phyloP scores from a whole-genome alignment of 2,888 invertebrate species.

The Apamea sordens region DNA sequence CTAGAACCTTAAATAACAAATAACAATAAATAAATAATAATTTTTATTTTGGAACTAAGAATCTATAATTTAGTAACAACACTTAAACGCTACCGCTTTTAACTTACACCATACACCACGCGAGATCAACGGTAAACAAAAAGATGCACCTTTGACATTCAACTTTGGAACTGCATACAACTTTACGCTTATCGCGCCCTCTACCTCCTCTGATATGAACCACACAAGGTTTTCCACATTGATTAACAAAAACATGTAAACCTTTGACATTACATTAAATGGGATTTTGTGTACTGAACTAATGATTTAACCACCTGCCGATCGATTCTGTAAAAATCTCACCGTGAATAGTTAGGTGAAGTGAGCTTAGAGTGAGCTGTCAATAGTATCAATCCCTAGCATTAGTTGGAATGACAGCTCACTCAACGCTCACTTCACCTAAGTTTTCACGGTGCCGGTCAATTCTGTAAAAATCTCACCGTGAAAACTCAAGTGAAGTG shows the following conservation, averaged over 20 bases:
- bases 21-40: neutral
- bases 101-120: slow-evolving; percentile 36
- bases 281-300: slow-evolving; percentile 36
- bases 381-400: no score
- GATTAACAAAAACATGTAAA: slow-evolving; percentile 49
- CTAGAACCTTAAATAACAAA: neutral
- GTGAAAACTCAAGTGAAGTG: no score
- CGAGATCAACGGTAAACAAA: slow-evolving; percentile 64
- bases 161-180: slow-evolving; percentile 53
- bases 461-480: no score
- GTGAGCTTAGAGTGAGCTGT: no score
- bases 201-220: slow-evolving; percentile 36
- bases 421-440: no score
- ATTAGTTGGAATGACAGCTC: no score
- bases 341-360: no score
- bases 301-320: slow-evolving; percentile 22
- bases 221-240: slow-evolving; percentile 14
- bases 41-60: neutral
- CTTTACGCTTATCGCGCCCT: slow-evolving; percentile 15
- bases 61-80: neutral
- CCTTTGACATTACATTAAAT: slow-evolving; percentile 40
- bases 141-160: slow-evolving; percentile 65
- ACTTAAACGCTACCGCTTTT: neutral
- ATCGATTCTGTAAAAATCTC: no score
- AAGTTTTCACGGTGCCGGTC: no score